Conservation (phyloP, 2,113 vertebrate genomes). For the Ptyas mucosa region DNA sequence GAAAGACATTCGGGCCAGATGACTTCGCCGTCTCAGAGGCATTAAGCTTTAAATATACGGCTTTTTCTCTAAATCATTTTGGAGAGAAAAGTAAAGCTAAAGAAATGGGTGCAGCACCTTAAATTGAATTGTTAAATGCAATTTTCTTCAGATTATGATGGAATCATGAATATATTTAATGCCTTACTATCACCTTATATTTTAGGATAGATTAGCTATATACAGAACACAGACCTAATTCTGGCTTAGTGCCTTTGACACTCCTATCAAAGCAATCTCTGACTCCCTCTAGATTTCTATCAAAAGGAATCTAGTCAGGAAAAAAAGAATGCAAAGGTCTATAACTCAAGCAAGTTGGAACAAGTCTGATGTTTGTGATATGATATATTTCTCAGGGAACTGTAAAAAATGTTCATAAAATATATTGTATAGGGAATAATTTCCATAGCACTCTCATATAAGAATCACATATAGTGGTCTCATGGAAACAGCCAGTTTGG, state of each 20-base stretch:
- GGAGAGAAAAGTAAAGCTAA: slow-evolving; percentile 23
- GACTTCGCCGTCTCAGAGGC: slow-evolving; percentile 23
- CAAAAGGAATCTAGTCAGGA: background rate
- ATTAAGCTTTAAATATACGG: slow-evolving; percentile 36
- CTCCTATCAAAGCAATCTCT: background rate
- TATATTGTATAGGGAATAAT: background rate
- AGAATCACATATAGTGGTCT: too few species aligned
- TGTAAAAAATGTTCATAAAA: background rate
- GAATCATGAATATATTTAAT: background rate
- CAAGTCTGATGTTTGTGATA: background rate
- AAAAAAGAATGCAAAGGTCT: background rate
- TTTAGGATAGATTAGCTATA: background rate
- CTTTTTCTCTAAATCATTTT: slow-evolving; percentile 7
- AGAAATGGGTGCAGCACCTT: slow-evolving; percentile 13
- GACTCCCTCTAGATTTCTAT: background rate
- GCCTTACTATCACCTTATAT: background rate
- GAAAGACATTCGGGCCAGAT: slow-evolving; percentile 30
- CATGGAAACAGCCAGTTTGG: too few species aligned
- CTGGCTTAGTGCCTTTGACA: background rate
- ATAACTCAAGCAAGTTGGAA: background rate
- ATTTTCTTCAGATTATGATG: background rate
- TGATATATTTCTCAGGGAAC: too few species aligned
- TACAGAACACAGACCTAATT: background rate
- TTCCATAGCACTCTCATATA: too few species aligned
- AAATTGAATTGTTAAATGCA: slow-evolving; percentile 1